phyloP scores from a whole-genome alignment of 2,797 vertebrate genomes.

The Microctenopoma steveboyesi region DNA sequence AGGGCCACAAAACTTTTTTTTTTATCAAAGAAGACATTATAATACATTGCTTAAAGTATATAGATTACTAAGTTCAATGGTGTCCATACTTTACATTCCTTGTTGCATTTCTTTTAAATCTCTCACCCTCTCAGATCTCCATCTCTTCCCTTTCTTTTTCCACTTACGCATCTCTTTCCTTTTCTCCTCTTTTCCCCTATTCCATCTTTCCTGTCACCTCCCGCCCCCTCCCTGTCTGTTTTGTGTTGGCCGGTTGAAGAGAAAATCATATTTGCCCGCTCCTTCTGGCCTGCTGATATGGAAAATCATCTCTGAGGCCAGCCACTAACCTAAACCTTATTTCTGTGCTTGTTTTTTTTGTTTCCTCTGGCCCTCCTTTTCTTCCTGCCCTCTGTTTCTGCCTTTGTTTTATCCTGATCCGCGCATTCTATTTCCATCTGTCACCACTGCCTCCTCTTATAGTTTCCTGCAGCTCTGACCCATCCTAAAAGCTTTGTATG shows the following conservation, averaged over 20 bases:
- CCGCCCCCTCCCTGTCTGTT: conserved; percentile 64
- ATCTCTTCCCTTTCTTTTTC: conserved; percentile 51
- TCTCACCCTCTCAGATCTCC: conserved; percentile 32
- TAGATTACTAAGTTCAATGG: conserved; percentile 23
- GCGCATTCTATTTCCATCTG: conserved; percentile 70
- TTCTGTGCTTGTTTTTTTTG: conserved; percentile 66
- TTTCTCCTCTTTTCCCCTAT: conserved; percentile 18
- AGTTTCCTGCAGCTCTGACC: conserved; percentile 36
- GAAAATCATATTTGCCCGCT: conserved; percentile 82
- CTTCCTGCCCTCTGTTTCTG: conserved; percentile 64
- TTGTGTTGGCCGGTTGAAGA: conserved; percentile 79
- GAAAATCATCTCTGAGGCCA: conserved; percentile 82
- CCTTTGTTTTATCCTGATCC: conserved; percentile 67
- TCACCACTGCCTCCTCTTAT: conserved; percentile 59
- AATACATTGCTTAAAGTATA: conserved; percentile 29
- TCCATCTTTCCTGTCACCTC: conserved; percentile 62
- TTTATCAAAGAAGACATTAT: conserved; percentile 17
- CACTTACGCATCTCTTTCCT: conserved; percentile 57
- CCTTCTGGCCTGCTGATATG: conserved; percentile 81
- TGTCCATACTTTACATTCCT: conserved; percentile 42
- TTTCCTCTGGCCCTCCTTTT: conserved; percentile 34
- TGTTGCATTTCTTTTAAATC: conserved; percentile 43
- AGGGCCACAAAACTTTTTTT: conserved; percentile 22
- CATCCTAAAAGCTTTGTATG: conserved; percentile 15
- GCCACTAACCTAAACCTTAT: conserved; percentile 80